These are phyloP conservation scores for Onychostruthus taczanowskii DNA, from an alignment of 2,113 vertebrate genomes.

Conservation along the genomic window DNA sequence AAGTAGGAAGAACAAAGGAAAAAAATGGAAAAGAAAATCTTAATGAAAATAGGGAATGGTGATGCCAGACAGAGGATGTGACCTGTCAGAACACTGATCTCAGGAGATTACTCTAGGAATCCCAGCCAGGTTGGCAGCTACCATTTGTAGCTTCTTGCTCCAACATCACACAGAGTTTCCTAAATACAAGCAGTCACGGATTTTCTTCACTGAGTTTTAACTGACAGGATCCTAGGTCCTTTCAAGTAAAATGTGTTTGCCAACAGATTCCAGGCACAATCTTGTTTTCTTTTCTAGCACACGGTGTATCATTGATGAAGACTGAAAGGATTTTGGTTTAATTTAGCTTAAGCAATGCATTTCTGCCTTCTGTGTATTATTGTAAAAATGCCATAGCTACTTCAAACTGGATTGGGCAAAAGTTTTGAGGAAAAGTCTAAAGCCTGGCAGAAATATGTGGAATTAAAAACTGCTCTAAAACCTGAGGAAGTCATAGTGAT, in stretches of 20 bases:
- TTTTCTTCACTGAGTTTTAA: slow-evolving; percentile 47
- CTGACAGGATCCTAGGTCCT: not conserved
- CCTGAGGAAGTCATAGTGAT: not conserved
- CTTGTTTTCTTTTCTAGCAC: not conserved
- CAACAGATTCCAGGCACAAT: not conserved
- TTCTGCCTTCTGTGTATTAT: not conserved
- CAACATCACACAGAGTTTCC: slow-evolving; percentile 34
- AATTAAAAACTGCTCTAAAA: not conserved
- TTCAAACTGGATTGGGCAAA: not conserved
- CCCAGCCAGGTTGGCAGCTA: slow-evolving; percentile 70
- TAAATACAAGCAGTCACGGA: not conserved
- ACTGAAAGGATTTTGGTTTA: not conserved
- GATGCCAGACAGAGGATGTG: slow-evolving; percentile 62
- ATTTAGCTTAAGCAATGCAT: not conserved
- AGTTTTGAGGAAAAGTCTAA: not conserved
- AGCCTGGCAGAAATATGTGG: not conserved
- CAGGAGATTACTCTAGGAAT: slow-evolving; percentile 56
- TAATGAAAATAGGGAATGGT: slow-evolving; percentile 55
- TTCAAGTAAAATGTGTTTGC: slow-evolving; percentile 13
- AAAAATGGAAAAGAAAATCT: slow-evolving; percentile 40
- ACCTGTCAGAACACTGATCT: slow-evolving; percentile 68
- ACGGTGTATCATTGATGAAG: not conserved
- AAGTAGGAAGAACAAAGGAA: slow-evolving; percentile 36
- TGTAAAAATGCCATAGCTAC: not conserved
- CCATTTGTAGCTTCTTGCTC: slow-evolving; percentile 42